Base-by-base conservation (phyloP, 2,113 vertebrate genomes). In the Suncus etruscus region DNA sequence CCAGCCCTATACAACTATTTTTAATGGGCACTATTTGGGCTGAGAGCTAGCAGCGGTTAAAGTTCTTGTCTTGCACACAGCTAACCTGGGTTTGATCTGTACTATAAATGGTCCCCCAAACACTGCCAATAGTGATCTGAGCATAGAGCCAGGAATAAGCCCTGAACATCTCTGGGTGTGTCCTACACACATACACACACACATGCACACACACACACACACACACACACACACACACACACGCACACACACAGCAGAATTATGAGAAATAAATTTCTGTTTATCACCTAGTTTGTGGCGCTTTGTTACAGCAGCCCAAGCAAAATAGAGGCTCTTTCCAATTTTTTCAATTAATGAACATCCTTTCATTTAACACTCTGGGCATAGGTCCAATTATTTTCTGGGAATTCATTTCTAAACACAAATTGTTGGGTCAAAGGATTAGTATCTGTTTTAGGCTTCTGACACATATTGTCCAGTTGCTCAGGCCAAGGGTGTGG, bases 311-410 rank as follows among this genome's bases (percentile, higher is more conserved):
- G 78, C 20, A 65, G 15, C 18, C 32, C 77, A 72, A 51, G 12
- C 32, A 76, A 81, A 83, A 50, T 22, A 66, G 12, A 77, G 25
- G 47, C 58, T 76, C 14, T 74, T 92, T 87, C 69, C 65, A 66
- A 12, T 39, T 77, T 83, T 84, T 83, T 88, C 54, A 45, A 61
- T 63, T 47, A 68, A 31, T 39, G 63, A 90, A 79, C 54, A 91
- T 68, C 78, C 76, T 92, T 86, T 24, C 87, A 81, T 87, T 89
- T 81, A 66, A 89, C 27, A 68, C 83, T 95, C 85, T 84, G 82
- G 87, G 69, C 72, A 84, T 16, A 68, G 32, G 22, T 80, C 68
- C 78, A 87, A 0, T 80, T 91, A 84, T 83, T 81, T 93, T 70
- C 50, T 89, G 91, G 61, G 61, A 83, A 86, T 83, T 80, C n/a